Base-by-base conservation (phyloP, 2,888 invertebrate genomes). In the Lycocerus yunnanus region DNA sequence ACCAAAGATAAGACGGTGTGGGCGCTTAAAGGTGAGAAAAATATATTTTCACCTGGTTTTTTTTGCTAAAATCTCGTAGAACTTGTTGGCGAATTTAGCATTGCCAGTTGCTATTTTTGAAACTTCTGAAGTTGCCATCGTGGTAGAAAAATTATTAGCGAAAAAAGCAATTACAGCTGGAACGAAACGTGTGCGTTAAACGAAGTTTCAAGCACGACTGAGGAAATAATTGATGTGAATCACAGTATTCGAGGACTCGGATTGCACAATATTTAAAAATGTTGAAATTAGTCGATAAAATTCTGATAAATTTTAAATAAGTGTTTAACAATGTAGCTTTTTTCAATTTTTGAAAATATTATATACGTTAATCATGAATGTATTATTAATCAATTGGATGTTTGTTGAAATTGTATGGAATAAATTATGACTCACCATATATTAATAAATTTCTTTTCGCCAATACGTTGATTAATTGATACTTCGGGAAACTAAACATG, bases 1-100 rank as follows among this genome's bases (percentile, higher is more conserved):
- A 85, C 84, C 81, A 88, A 80, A 1, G 87, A 82, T 5, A 88
- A 81, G 10, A 87, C 84, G 5, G 86, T 84, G 78, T 88, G 87
- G 11, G 84, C 84, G 77, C 87, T 87, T 16, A 87, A 82, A 2
- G 88, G 87, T 0, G 87, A 88, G 77, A 87, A 86, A 75, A 88
- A 84, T 0, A 87, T 80, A 79, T 88, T 88, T 69, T 63, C n/a
- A 15, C 61, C 61, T 18, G 81, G 66, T 74, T 18, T 81, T 69
- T 43, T 82, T 74, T 0, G 84, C 72, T 16, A 86, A 72, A 20
- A 81, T 75, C 15, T 81, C 80, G 78, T 85, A 86, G 2, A 85
- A 76, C 14, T 83, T 80, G 72, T 80, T 84, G 18, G 86, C 83
- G 70, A 86, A 86, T 13, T 78, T 71, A 4, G 80, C 81, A 73